Evolutionary conservation across 23 tunicate genomes (phyloP), one percentile per base, ranked within the genome.

Genomic region (Trididemnum miniatum): DNA sequence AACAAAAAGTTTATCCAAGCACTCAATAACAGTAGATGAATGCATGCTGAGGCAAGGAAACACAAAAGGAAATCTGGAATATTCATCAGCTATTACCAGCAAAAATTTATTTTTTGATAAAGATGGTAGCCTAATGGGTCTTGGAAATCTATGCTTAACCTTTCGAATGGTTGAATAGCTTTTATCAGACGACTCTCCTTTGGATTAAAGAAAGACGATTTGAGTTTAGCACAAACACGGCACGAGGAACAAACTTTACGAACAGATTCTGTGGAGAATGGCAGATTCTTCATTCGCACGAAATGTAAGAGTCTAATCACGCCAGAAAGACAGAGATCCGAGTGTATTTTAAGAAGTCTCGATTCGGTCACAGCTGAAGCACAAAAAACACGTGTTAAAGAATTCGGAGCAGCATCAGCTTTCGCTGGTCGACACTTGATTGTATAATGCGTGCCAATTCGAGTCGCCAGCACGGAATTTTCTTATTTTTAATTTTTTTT

Each of bases 401-500:
- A 38, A 71, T 82, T 66, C 4, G 86, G 28, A 31, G 66, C 86
- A 12, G 31, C 86, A 35, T 82, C 72, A 40, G 39, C 35, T 18
- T 31, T 82, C 20, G 36, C 86, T 1, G 86, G 86, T 26, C 79
- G 36, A 65, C 72, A 54, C 25, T 24, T 49, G 30, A 84, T 59
- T 12, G 72, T 60, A 31, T 84, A 84, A n/a, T 72, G 1, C 80
- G 29, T 3, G 65, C 35, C 25, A 76, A 30, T 60, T 84, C 88
- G 35, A 76, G 20, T 12, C 88, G 31, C 82, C 88, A 76, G 18
- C 54, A 30, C 57, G 33, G 72, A 24, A 76, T 84, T 84, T 76
- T 84, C 20, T 59, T 44, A 34, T 84, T 83, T 7, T 7, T 62
- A 25, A 76, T 84, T 9, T 54, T 84, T 76, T 84, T 84, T 20